Percentiles rank a stretch among this genome's conserved stretches.
phyloP scores from a whole-genome alignment of 92 coral and sea anemone species.

The Micromussa lordhowensis region DNA sequence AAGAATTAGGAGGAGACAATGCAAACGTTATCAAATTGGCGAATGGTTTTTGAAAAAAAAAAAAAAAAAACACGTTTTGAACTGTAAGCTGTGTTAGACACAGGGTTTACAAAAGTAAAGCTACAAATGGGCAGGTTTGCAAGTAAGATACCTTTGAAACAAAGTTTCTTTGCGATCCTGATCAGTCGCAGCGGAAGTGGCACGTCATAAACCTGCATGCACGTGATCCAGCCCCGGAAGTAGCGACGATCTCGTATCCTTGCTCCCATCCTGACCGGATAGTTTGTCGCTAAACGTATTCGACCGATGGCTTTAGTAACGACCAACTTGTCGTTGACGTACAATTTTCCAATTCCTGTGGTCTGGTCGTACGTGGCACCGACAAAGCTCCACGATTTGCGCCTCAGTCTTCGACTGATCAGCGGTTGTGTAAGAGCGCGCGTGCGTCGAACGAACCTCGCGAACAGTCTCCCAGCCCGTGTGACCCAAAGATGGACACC shows the following conservation, averaged over 20 bases:
- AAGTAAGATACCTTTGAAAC: constrained; percentile 62
- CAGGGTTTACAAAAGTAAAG: background rate
- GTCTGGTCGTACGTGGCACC: constrained; percentile 61
- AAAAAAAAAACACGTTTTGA: too few relatives aligned
- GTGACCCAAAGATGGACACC: constrained; percentile 79
- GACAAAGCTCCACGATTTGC: constrained; percentile 76
- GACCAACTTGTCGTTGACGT: constrained; percentile 58
- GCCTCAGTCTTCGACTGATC: constrained; percentile 52
- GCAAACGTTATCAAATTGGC: too few relatives aligned
- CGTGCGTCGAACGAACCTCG: constrained; percentile 66
- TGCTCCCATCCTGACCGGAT: constrained; percentile 73
- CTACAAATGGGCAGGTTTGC: too few relatives aligned
- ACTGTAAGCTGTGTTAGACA: background rate
- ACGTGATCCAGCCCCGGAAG: constrained; percentile 76
- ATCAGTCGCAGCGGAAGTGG: constrained; percentile 60
- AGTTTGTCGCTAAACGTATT: constrained; percentile 59
- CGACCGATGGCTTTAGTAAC: constrained; percentile 48
- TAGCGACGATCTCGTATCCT: constrained; percentile 64
- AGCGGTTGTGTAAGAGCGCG: constrained; percentile 50
- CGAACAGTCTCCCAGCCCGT: constrained; percentile 56
- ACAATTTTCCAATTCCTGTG: constrained; percentile 61
- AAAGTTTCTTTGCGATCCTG: constrained; percentile 61
- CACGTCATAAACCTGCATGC: constrained; percentile 77
- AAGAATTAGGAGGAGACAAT: background rate
- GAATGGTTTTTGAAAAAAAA: too few relatives aligned